phyloP scores from a whole-genome alignment of 2,113 vertebrate genomes.

The Amia ocellicauda region DNA sequence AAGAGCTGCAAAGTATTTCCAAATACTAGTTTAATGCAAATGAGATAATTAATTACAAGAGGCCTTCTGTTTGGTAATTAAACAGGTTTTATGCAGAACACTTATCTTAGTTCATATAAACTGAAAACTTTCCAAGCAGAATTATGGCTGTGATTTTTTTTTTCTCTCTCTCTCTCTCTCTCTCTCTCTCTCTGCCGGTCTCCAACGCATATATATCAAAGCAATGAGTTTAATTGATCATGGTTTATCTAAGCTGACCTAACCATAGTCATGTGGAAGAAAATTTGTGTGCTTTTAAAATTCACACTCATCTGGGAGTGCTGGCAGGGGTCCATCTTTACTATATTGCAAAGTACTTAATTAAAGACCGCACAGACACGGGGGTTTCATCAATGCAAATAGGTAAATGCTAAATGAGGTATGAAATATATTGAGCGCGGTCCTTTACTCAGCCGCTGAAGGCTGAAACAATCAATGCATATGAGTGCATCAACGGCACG shows the following conservation, averaged over 20 bases:
- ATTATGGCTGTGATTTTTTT: conserved; percentile 50
- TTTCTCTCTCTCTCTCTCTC: conserved; percentile 39
- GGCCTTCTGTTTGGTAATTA: conserved; percentile 54
- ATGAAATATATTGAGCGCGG: conserved; percentile 28
- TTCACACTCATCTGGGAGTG: conserved; percentile 40
- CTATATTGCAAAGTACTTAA: conserved; percentile 58
- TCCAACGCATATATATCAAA: conserved; percentile 21
- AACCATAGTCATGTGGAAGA: conserved; percentile 60
- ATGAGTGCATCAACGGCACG: neutral
- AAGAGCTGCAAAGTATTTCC: neutral
- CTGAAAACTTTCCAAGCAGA: conserved; percentile 48
- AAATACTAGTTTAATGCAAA: conserved; percentile 40
- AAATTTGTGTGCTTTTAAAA: conserved; percentile 69
- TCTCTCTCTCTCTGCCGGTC: conserved; percentile 46
- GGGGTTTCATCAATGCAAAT: conserved; percentile 49
- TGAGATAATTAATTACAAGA: conserved; percentile 44
- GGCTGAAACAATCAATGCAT: neutral
- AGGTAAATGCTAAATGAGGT: conserved; percentile 44
- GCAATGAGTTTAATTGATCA: conserved; percentile 75
- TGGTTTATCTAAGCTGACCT: conserved; percentile 69
- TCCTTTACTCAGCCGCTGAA: conserved; percentile 1
- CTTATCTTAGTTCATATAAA: conserved; percentile 29
- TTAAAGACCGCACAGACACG: conserved; percentile 34
- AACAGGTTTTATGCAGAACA: conserved; percentile 50
- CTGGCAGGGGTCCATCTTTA: conserved; percentile 58